Conservation (phyloP, 1,140 invertebrate genomes). For the Zelostemma sp. region DNA sequence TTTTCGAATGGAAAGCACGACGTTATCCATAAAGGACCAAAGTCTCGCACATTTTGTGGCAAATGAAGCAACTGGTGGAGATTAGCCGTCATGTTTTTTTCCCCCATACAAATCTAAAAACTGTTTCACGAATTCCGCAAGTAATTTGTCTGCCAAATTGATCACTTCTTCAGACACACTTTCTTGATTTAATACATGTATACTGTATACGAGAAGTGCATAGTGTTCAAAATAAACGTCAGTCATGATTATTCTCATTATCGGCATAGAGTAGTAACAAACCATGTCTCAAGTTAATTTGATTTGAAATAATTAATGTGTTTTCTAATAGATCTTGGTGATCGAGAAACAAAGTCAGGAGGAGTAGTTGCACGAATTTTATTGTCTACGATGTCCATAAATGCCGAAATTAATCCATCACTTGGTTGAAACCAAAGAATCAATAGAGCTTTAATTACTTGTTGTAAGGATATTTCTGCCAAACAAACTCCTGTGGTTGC, state of each 20-base stretch:
- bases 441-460: too few species aligned
- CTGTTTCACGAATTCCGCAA: conserved; percentile 25
- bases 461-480: too few species aligned
- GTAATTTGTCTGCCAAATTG: conserved; percentile 34
- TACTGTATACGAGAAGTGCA: conserved; percentile 12
- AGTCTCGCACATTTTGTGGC: conserved; percentile 22
- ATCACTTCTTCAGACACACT: conserved; percentile 11
- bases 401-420: too few species aligned
- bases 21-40: conserved; percentile 36
- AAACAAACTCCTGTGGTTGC: too few species aligned
- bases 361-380: too few species aligned
- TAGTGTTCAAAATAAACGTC: conserved; percentile 17
- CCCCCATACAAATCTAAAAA: conserved; percentile 28
- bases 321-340: too few species aligned
- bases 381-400: too few species aligned
- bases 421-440: too few species aligned
- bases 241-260: conserved; percentile 16
- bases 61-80: conserved; percentile 41
- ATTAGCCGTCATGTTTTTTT: conserved; percentile 23
- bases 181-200: conserved; percentile 18
- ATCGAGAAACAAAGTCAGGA: too few species aligned
- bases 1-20: conserved; percentile 41
- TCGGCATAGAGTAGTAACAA: conserved; percentile 23
- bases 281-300: too few species aligned
- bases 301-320: too few species aligned